Evolutionary conservation across 2,888 invertebrate species (phyloP), one percentile per base, ranked within the genome.

Genomic region (Ennomos quercinarius): DNA sequence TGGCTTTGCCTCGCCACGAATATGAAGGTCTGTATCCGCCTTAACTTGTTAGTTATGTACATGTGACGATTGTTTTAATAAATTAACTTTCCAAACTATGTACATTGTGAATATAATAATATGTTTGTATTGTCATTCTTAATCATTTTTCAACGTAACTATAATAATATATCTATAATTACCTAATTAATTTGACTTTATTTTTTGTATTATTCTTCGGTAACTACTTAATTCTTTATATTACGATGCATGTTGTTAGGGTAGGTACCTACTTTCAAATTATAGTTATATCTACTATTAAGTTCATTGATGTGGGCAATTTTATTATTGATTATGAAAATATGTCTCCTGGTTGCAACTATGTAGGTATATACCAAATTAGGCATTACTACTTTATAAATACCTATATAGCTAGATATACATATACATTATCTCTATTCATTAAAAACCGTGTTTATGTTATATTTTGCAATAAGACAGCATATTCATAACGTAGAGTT

Each of bases 331-430:
- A 40, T 84, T 83, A 77, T 71, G 80, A 91, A 91, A 91, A 91
- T 92, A 92, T 92, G 92, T 92, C 92, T 92, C 92, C 92, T 91
- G 79, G 77, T 78, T 78, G 65, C 71, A 71, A 64, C 60, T 68
- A 70, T 70, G 68, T 75, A 73, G 68, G 68, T 75, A 73, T 67
- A 71, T 74, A 75, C 67, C 65, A 67, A 72, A 63, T 66, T 74
- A 77, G 68, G 74, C 66, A 73, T 64, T 65, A 70, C 73, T 47
- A 43, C 50, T 50, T 67, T 63, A 56, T 59, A 60, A 61, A 63
- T 35, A 27, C 4, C n/a, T n/a, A 17, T 17, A 17, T 63, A 57
- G n/a, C n/a, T n/a, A 61, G 54, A 10, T 43, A 43, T 35, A 41
- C 1, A 36, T n/a, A 8, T 42, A 13, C 39, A 17, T 50, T 42